A percentile compares a stretch with the other conserved stretches of the same genome.
Evolutionary conservation across 2,888 invertebrate genomes (phyloP).

Genomic region (Ochropleura plecta): DNA sequence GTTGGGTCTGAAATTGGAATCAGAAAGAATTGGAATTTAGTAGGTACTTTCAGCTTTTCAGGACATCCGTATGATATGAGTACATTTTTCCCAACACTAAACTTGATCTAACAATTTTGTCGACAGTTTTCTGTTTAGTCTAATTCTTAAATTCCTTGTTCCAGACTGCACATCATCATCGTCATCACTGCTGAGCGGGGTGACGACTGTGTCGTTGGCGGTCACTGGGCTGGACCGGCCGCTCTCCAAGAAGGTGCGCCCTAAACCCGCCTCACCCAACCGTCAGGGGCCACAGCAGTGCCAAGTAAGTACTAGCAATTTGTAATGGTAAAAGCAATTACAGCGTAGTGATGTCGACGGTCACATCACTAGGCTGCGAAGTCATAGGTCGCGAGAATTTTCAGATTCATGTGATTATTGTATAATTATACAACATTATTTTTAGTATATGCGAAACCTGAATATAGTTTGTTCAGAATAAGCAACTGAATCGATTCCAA

Average conservation of each 20-base stretch:
- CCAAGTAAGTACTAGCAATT: conserved; percentile 91
- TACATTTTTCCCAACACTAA: neutral
- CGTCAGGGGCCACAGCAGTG: conserved; percentile 98
- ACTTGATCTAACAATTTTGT: neutral
- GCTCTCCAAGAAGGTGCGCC: conserved; percentile 90
- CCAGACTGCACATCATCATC: conserved; percentile 83
- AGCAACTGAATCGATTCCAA: too few species aligned
- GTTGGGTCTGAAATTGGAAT: too few species aligned
- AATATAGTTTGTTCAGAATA: too few species aligned
- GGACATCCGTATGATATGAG: neutral
- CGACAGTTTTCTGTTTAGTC: neutral
- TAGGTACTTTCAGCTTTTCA: neutral
- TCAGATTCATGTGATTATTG: too few species aligned
- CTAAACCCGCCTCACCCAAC: conserved; percentile 97
- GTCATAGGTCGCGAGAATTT: too few species aligned
- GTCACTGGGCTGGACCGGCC: conserved; percentile 85
- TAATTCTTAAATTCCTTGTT: neutral
- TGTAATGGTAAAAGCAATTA: neutral
- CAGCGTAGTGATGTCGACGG: too few species aligned
- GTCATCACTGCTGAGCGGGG: conserved; percentile 77
- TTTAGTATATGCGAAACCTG: too few species aligned
- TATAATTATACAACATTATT: too few species aligned
- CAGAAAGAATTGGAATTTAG: neutral
- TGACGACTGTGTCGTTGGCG: conserved; percentile 86
- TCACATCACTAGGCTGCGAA: too few species aligned